These are phyloP conservation scores for Urosaurus nigricauda DNA, from an alignment of 2,797 vertebrate genomes.

Conservation along the genomic window DNA sequence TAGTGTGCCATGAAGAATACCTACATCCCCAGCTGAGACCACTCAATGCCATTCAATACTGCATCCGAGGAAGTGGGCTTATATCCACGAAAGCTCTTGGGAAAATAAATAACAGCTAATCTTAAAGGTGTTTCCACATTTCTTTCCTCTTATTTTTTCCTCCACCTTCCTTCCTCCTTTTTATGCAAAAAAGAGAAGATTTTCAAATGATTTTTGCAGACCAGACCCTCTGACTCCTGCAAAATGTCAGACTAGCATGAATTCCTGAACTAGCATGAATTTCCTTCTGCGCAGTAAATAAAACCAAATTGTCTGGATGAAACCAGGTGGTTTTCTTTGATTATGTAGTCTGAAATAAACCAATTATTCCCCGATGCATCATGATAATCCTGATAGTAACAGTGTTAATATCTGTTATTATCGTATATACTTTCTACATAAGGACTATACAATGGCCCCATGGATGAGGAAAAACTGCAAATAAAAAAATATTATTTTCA, in stretches of 20 bases:
- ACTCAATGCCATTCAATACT: too few relatives aligned
- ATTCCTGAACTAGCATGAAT: not conserved
- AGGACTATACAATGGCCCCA: not conserved
- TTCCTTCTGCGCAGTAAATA: not conserved
- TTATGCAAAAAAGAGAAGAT: too few relatives aligned
- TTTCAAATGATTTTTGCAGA: not conserved
- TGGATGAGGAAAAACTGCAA: too few relatives aligned
- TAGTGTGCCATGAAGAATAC: too few relatives aligned
- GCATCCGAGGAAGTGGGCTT: too few relatives aligned
- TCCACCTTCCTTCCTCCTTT: too few relatives aligned
- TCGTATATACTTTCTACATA: not conserved
- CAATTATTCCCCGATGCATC: not conserved
- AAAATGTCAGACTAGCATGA: not conserved
- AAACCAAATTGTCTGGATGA: not conserved
- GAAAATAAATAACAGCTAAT: too few relatives aligned
- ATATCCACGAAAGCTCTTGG: too few relatives aligned
- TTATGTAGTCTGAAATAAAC: not conserved
- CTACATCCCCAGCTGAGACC: too few relatives aligned
- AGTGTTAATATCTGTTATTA: not conserved
- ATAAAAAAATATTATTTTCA: too few relatives aligned
- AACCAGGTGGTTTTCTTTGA: not conserved
- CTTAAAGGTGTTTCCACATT: too few relatives aligned
- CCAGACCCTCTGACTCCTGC: not conserved
- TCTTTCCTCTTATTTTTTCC: too few relatives aligned
- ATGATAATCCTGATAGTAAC: not conserved